Base-by-base conservation (phyloP, 2,113 vertebrate genomes). In the Megatriorchis doriae region DNA sequence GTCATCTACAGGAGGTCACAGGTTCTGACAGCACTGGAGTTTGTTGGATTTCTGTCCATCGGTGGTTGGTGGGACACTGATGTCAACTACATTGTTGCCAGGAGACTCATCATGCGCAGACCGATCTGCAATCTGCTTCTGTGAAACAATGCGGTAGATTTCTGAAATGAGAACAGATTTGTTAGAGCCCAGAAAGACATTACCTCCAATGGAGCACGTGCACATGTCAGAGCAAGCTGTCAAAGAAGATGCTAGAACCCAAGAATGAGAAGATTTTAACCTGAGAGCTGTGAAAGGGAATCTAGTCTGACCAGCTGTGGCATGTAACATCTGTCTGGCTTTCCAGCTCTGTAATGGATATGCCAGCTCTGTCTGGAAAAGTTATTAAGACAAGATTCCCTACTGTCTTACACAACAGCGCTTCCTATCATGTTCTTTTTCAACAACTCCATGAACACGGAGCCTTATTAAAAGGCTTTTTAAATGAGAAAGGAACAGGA, bases 31-130 rank as follows among this genome's bases (percentile, higher is more conserved):
- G 98, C 99, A 99, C 88, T 99, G 99, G 66, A 99, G 98, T 98
- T 99, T 99, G 98, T 96, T 99, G 96, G 99, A 98, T 97, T 98
- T 99, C 97, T 99, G 99, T 96, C 99, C 99, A 0, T 99, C 99
- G 18, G 98, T 98, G 94, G 99, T 99, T 45, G 99, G 99, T 11
- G 99, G 99, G 71, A 99, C 99, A 3, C 99, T 99, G 97, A 99
- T 99, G 97, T 99, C 99, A 22, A 99, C 99, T 32, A 99, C 99
- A 0, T 99, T 99, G 98, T 99, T 99, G 72, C 99, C 99, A 1
- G 99, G 99, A 96, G 99, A 99, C 86, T 99, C 99, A 4, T 99
- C 99, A 0, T 99, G 98, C 4, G 98, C 98, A 14, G 99, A 99
- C 56, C 99, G 98, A 96, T 99, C 99, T 0, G 99, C 98, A 16